phyloP scores from a whole-genome alignment of 2,113 vertebrate species.

The Nannospalax galili region DNA sequence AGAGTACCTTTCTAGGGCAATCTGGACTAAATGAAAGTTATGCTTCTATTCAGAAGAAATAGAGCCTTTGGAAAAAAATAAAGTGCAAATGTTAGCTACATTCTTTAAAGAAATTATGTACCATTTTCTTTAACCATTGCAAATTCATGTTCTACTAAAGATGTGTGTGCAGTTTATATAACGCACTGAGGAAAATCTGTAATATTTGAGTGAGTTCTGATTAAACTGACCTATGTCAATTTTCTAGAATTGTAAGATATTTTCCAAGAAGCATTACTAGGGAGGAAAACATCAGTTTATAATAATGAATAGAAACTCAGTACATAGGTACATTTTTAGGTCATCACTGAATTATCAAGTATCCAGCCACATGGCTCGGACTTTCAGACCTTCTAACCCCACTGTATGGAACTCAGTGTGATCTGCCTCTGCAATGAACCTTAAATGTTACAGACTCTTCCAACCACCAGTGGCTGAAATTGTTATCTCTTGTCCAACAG shows the following conservation, averaged over 20 bases:
- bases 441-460: background rate
- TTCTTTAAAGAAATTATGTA: background rate
- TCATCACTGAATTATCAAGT: background rate
- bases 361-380: background rate
- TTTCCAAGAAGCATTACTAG: background rate
- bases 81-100: background rate
- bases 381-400: background rate
- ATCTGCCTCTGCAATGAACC: background rate
- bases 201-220: background rate
- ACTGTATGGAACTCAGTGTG: background rate
- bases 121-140: background rate
- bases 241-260: background rate
- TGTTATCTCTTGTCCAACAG: background rate
- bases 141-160: background rate
- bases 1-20: background rate
- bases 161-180: background rate
- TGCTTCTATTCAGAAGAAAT: background rate
- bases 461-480: background rate
- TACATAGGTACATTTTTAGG: background rate
- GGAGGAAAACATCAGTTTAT: background rate
- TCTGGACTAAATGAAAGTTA: background rate
- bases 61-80: background rate
- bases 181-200: background rate
- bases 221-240: background rate
- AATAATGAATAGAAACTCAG: background rate